A percentile compares a stretch with the other conserved stretches of the same genome.
Evolutionary conservation across 2,113 vertebrate genomes (phyloP).

Genomic region (Atherinomorus stipes): DNA sequence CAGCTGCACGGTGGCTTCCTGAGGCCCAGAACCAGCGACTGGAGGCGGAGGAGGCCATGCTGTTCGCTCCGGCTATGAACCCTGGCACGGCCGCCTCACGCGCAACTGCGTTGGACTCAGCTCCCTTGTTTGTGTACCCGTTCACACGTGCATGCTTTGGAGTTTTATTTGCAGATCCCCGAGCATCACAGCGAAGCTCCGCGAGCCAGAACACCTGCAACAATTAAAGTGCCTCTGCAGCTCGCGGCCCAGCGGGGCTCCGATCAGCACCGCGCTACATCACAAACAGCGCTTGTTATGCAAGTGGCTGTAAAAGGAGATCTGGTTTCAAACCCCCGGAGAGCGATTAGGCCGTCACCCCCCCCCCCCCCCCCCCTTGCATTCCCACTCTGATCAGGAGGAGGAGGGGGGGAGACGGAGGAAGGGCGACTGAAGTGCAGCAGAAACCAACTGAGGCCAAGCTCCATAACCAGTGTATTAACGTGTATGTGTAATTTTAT

Average conservation of each 20-base stretch:
- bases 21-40: slow-evolving; percentile 35
- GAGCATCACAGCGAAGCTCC: slow-evolving; percentile 73
- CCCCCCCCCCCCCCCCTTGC: slow-evolving; percentile 34
- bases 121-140: slow-evolving; percentile 74
- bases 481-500: too few relatives aligned
- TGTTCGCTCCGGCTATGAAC: slow-evolving; percentile 64
- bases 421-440: too few relatives aligned
- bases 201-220: slow-evolving; percentile 79
- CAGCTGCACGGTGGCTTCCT: slow-evolving; percentile 24
- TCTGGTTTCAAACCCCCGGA: slow-evolving; percentile 54
- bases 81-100: slow-evolving; percentile 52
- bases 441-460: too few relatives aligned
- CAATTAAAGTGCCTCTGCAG: slow-evolving; percentile 73
- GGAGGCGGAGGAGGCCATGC: slow-evolving; percentile 51
- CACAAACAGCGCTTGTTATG: slow-evolving; percentile 65
- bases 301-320: slow-evolving; percentile 56
- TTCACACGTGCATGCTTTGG: slow-evolving; percentile 77
- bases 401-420: too few relatives aligned
- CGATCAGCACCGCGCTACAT: slow-evolving; percentile 66
- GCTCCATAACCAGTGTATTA: too few relatives aligned
- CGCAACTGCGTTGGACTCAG: slow-evolving; percentile 75
- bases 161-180: slow-evolving; percentile 80
- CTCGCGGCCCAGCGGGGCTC: slow-evolving; percentile 65
- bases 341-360: slow-evolving; percentile 1
- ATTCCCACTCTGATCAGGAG: slow-evolving; percentile 38